phyloP scores from a whole-genome alignment of 2,113 vertebrate species.

The Pseudorectes ferrugineus region DNA sequence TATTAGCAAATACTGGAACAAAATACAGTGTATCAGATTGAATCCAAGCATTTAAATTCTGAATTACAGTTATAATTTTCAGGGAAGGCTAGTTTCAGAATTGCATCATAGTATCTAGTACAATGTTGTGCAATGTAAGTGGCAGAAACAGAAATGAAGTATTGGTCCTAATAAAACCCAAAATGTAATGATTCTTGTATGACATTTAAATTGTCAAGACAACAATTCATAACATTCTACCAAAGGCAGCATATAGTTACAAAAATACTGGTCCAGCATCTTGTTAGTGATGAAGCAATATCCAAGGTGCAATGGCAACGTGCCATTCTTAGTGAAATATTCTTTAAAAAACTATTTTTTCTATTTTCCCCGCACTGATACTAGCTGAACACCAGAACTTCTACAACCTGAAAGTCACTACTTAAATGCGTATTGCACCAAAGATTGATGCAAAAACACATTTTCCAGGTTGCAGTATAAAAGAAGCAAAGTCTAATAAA shows the following conservation, averaged over 20 bases:
- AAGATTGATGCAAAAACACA: constrained; percentile 28
- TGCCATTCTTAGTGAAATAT: constrained; percentile 48
- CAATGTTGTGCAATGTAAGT: constrained; percentile 36
- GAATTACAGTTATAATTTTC: constrained; percentile 40
- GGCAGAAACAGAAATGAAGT: constrained; percentile 38
- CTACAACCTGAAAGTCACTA: constrained; percentile 21
- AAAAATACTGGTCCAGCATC: constrained; percentile 54
- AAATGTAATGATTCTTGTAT: constrained; percentile 20
- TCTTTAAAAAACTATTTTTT: constrained; percentile 58
- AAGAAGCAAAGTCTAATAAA: constrained; percentile 14
- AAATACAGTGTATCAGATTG: constrained; percentile 56
- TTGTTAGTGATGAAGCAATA: constrained; percentile 64
- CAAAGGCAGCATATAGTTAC: constrained; percentile 30
- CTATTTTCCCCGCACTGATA: not conserved
- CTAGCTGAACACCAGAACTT: constrained; percentile 10
- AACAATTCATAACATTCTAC: constrained; percentile 49
- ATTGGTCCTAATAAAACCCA: constrained; percentile 44
- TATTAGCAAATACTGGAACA: constrained; percentile 57
- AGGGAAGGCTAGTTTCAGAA: constrained; percentile 45
- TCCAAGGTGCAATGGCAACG: constrained; percentile 56
- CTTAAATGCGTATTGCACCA: not conserved
- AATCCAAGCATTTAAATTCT: constrained; percentile 46
- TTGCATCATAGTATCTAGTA: constrained; percentile 29
- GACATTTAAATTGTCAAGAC: constrained; percentile 47
- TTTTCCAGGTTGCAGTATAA: constrained; percentile 21